These are phyloP conservation scores for Megalurothrips usitatus DNA, from an alignment of 2,888 invertebrate species.

Conservation along the genomic window DNA sequence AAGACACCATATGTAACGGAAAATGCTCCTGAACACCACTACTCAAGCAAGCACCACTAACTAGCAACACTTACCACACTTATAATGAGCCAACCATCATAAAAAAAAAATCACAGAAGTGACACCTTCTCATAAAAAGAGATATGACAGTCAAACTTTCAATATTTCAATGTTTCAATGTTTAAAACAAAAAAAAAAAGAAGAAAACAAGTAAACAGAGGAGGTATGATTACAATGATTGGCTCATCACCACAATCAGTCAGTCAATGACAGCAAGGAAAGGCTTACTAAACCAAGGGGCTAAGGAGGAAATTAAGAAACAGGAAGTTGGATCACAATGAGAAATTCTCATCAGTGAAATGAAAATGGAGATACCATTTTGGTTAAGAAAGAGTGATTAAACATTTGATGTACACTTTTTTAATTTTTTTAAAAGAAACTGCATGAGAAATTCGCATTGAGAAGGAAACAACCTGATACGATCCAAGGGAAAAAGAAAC, in stretches of 20 bases:
- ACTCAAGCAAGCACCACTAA: conserved; percentile 9
- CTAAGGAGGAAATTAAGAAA: background rate
- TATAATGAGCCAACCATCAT: background rate
- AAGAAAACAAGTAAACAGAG: background rate
- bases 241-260: background rate
- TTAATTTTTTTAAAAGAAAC: background rate
- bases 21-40: conserved; percentile 37
- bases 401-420: background rate
- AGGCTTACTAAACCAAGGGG: background rate
- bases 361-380: no score
- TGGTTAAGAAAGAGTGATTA: background rate
- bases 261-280: background rate
- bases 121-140: background rate
- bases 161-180: no score
- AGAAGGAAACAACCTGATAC: background rate
- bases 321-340: background rate
- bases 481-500: background rate
- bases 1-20: conserved; percentile 31
- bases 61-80: conserved; percentile 12
- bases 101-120: background rate
- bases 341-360: background rate
- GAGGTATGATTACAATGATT: background rate
- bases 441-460: background rate
- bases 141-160: background rate
- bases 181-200: background rate